Evolutionary conservation across 2,888 invertebrate species (phyloP).

Genomic region (Sialis lutaria): DNA sequence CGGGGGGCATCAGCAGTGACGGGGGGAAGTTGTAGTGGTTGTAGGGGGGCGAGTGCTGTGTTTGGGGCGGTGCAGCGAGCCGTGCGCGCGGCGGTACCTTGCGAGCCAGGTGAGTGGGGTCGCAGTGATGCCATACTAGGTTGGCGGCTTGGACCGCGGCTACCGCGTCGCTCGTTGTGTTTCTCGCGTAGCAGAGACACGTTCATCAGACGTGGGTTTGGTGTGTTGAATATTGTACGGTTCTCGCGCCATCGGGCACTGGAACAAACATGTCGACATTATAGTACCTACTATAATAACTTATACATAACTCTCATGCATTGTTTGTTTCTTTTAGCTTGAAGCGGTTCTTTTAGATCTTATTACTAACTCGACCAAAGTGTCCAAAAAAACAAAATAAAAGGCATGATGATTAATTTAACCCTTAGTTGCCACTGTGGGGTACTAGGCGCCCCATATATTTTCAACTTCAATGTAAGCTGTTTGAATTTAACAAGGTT

Average conservation of each 20-base stretch:
- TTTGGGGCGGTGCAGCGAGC: constrained; percentile 2
- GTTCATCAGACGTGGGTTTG: constrained; percentile 86
- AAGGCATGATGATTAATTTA: too few relatives aligned
- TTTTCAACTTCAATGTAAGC: too few relatives aligned
- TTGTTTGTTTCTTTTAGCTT: background rate
- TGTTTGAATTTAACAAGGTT: too few relatives aligned
- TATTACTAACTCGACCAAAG: too few relatives aligned
- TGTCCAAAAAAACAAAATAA: too few relatives aligned
- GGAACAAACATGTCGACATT: constrained; percentile 18
- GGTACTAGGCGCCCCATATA: too few relatives aligned
- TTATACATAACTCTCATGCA: background rate
- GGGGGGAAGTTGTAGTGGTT: constrained; percentile 2
- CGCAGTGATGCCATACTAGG: constrained; percentile 73
- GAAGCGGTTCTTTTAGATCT: background rate
- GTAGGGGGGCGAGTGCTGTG: constrained; percentile 4
- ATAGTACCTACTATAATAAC: too few relatives aligned
- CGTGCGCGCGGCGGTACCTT: constrained; percentile 31
- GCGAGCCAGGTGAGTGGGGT: constrained; percentile 58
- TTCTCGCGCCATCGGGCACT: constrained; percentile 87
- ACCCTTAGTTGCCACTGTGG: too few relatives aligned
- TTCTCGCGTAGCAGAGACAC: constrained; percentile 68
- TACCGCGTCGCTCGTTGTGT: constrained; percentile 65
- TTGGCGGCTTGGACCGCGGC: constrained; percentile 64
- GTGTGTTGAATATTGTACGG: constrained; percentile 85
- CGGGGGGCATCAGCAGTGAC: constrained; percentile 4